Evolutionary conservation across 1,140 invertebrate genomes (phyloP), one percentile per base, ranked within the genome.

Genomic region (Bombus sylvicola): DNA sequence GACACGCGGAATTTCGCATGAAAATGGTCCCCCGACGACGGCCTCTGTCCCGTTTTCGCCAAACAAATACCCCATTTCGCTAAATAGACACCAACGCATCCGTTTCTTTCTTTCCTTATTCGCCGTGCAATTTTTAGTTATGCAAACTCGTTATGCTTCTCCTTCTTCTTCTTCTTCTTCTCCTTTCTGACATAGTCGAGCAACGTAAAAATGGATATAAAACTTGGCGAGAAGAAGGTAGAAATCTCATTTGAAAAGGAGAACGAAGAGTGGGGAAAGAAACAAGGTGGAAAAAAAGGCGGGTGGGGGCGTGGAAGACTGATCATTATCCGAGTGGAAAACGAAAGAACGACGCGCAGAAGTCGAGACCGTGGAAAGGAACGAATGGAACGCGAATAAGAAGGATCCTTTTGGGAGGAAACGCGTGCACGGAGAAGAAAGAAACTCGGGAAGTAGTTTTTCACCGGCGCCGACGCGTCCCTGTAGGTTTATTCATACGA

Each of bases 321-420:
- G 71, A 80, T 82, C 88, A 72, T 89, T 89, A 89, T 72, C 79
- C 81, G 57, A 62, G 66, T n/a, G 53, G 66, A 66, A 64, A 75
- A 37, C 39, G 77, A 74, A 75, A 62, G 66, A 83, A 80, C 74
- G 68, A 66, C 59, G 80, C 47, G 59, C 28, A 64, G 68, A 79
- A 74, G 82, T 79, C 69, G 34, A 39, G 83, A 81, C 73, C 73
- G 77, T 37, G 69, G 43, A 41, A 37, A 81, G 66, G 78, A 75
- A 75, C 69, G 84, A 81, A 69, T 39, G 84, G 57, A 75, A 73
- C 59, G 71, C 31, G 78, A 68, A 34, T 39, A 43, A 34, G 68
- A 43, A 34, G 59, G 57, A 72, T 83, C 22, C 57, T 82, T 53
- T n/a, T 72, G 39, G 47, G 53, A 28, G 39, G 15, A 68, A 83